Evolutionary conservation across 2,888 invertebrate genomes (phyloP), one percentile per base, ranked within the genome.

Genomic region (Drosophila quasianomalipes): DNA sequence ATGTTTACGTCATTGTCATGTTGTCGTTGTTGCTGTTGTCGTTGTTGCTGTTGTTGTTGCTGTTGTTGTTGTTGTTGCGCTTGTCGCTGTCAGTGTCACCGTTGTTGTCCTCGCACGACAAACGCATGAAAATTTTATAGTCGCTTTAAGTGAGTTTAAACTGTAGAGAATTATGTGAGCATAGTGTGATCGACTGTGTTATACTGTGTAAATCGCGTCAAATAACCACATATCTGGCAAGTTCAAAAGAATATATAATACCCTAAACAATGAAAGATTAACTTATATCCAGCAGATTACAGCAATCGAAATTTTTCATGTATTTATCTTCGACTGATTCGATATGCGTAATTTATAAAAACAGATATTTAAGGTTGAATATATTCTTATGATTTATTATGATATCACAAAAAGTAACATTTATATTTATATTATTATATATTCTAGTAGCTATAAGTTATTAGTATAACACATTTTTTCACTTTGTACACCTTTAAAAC

Each of bases 71-170:
- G 58, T 65, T 70, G 64, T 68, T 70, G 76, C 76, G 41, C 72
- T 59, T 51, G 73, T 72, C 65, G 81, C 67, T 77, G 83, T 61
- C 78, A 65, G 60, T 64, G 67, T 71, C 64, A 78, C 30, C 37
- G 61, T 75, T 77, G 61, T 75, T 77, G 81, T 75, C 74, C 74
- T 77, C 59, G 52, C 31, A 19, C 64, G 55, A 31, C 67, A 59
- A 68, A 55, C 74, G 79, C 76, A 87, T 87, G 76, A 74, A 79
- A 83, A 83, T 90, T 91, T 88, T 91, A 91, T 89, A 84, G 85
- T 83, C 87, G 88, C 85, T 90, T 91, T 82, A 91, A 91, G 81
- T 84, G 89, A 82, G 81, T 82, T 91, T 83, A 82, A 83, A 70
- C 37, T 57, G 57, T n/a, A 33, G 47, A 44, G 47, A 14, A 31